These are phyloP conservation scores for Cettia cetti DNA, from an alignment of 2,113 vertebrate species.

Conservation along the genomic window DNA sequence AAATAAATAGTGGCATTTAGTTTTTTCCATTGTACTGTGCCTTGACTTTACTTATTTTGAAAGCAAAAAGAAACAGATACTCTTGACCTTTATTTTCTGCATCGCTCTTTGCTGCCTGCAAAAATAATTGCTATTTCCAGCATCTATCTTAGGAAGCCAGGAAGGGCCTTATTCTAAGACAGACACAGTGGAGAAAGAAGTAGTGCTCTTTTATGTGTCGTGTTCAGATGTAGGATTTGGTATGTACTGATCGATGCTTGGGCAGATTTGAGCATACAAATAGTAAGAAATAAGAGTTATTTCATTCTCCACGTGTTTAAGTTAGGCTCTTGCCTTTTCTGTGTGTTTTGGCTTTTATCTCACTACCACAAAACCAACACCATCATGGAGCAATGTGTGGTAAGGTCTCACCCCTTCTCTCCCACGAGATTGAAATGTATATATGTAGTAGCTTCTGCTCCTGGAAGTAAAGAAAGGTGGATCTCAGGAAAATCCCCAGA, in stretches of 20 bases:
- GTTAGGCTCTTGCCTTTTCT: background rate
- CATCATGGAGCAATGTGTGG: background rate
- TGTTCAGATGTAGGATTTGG: background rate
- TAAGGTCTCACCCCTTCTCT: background rate
- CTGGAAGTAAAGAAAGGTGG: background rate
- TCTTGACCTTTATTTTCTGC: background rate
- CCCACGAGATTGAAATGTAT: background rate
- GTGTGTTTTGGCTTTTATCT: background rate
- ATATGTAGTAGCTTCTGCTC: background rate
- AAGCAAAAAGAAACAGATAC: background rate
- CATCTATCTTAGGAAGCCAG: background rate
- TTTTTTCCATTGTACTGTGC: background rate
- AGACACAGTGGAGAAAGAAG: background rate
- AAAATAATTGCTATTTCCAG: background rate
- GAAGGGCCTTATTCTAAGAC: background rate
- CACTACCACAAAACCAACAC: background rate
- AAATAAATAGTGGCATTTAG: background rate
- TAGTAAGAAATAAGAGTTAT: background rate
- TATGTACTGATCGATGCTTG: background rate
- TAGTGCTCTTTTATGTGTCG: background rate
- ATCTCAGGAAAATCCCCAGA: background rate
- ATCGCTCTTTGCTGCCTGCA: background rate
- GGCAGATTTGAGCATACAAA: background rate
- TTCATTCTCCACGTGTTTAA: background rate
- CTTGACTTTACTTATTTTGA: background rate